A percentile compares a stretch with the other conserved stretches of the same genome.
These are phyloP conservation scores for Drosophila kanekoi DNA, from an alignment of 2,888 invertebrate genomes.

Conservation along the genomic window DNA sequence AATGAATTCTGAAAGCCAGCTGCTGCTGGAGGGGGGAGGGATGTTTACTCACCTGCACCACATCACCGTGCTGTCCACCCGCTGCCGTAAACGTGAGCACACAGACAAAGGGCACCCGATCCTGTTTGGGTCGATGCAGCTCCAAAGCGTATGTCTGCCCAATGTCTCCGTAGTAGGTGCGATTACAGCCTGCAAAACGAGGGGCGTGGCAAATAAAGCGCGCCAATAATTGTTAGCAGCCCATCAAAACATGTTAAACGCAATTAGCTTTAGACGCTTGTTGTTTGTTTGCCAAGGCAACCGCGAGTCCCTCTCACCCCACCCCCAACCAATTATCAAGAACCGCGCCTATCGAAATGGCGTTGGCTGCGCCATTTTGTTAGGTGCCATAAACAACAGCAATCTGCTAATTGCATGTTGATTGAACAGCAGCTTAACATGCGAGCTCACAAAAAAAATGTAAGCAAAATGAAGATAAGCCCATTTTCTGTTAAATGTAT, in stretches of 20 bases:
- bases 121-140: constrained; percentile 93
- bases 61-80: constrained; percentile 93
- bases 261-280: constrained; percentile 63
- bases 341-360: constrained; percentile 9
- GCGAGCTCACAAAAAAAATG: not conserved
- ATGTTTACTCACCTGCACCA: constrained; percentile 89
- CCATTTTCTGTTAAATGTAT: too few species aligned
- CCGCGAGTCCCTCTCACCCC: constrained; percentile 12
- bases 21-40: too few species aligned
- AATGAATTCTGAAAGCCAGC: constrained; percentile 65
- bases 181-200: constrained; percentile 88
- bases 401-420: constrained; percentile 30
- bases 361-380: constrained; percentile 39
- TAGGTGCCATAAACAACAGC: constrained; percentile 28
- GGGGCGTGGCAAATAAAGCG: not conserved
- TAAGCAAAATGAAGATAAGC: not conserved
- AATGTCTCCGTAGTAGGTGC: constrained; percentile 95
- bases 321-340: not conserved
- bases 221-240: constrained; percentile 28
- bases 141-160: constrained; percentile 95
- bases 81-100: constrained; percentile 94
- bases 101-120: constrained; percentile 94
- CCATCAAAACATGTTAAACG: constrained; percentile 42
- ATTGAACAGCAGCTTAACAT: constrained; percentile 45
- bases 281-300: constrained; percentile 48